phyloP scores from a whole-genome alignment of 2,888 invertebrate species.

The Rhingia campestris region DNA sequence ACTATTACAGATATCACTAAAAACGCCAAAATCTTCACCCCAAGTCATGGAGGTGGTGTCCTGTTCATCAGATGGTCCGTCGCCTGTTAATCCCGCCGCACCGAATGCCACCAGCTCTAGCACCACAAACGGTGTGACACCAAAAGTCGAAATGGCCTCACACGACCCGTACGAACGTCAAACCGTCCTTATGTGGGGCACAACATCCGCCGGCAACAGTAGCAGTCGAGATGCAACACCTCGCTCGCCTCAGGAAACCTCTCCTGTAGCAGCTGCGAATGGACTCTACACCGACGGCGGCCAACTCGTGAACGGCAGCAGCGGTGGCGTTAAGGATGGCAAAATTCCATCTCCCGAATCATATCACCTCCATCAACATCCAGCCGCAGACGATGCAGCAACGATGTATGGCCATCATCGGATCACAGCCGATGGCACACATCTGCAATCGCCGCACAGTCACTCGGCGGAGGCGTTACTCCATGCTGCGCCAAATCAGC shows the following conservation, averaged over 20 bases:
- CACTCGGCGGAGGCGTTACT: slow-evolving; percentile 71
- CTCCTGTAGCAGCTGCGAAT: slow-evolving; percentile 44
- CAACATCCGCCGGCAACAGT: slow-evolving; percentile 78
- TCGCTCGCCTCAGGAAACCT: slow-evolving; percentile 61
- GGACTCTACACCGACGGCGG: slow-evolving; percentile 69
- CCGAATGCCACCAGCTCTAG: slow-evolving; percentile 74
- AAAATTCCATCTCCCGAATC: slow-evolving; percentile 76
- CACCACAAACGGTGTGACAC: slow-evolving; percentile 77
- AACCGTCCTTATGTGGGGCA: slow-evolving; percentile 97
- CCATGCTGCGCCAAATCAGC: slow-evolving; percentile 70
- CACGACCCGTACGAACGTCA: slow-evolving; percentile 86
- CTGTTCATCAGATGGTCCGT: slow-evolving; percentile 82
- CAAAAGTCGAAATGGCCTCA: slow-evolving; percentile 81
- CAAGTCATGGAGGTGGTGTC: slow-evolving; percentile 83
- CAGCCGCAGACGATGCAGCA: slow-evolving; percentile 52
- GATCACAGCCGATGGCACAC: slow-evolving; percentile 64
- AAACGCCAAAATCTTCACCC: slow-evolving; percentile 83
- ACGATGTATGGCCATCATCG: slow-evolving; percentile 72
- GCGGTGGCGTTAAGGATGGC: slow-evolving; percentile 75
- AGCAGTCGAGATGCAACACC: slow-evolving; percentile 62
- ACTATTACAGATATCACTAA: slow-evolving; percentile 76
- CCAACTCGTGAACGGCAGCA: slow-evolving; percentile 69
- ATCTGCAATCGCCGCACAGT: slow-evolving; percentile 74
- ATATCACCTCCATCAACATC: slow-evolving; percentile 65
- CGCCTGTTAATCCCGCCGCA: slow-evolving; percentile 78